Evolutionary conservation across 2,888 invertebrate species (phyloP).

Genomic region (Stomorhina lunata): DNA sequence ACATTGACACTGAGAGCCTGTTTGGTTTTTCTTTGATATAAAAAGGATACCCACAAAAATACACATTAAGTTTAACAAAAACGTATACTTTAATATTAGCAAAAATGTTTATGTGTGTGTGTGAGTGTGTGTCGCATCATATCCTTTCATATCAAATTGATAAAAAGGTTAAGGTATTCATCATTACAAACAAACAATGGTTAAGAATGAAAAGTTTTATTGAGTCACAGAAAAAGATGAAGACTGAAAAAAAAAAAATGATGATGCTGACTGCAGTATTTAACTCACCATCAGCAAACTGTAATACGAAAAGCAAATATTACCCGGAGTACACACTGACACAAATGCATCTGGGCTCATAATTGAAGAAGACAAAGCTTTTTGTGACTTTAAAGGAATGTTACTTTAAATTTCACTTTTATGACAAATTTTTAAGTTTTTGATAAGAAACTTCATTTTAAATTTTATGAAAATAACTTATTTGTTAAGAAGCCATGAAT

Average conservation of each 20-base stretch:
- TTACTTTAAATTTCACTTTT: too few relatives aligned
- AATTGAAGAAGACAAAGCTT: conserved; percentile 67
- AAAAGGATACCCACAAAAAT: conserved; percentile 43
- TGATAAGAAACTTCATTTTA: too few relatives aligned
- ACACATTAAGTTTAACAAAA: conserved; percentile 9
- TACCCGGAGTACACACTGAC: too few relatives aligned
- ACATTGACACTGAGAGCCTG: conserved; percentile 65
- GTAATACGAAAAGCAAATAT: conserved; percentile 76
- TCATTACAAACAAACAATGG: conserved; percentile 48
- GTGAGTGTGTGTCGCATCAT: too few relatives aligned
- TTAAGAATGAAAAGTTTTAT: conserved; percentile 49
- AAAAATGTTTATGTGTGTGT: neutral
- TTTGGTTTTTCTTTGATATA: conserved; percentile 44
- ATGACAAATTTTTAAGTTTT: too few relatives aligned
- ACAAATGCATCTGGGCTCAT: neutral
- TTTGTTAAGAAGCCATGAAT: too few relatives aligned
- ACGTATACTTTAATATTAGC: neutral
- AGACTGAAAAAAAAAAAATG: too few relatives aligned
- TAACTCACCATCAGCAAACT: conserved; percentile 44
- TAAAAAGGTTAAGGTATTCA: conserved; percentile 57
- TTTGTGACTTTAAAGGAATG: too few relatives aligned
- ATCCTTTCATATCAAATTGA: conserved; percentile 17
- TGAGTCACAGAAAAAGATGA: conserved; percentile 25
- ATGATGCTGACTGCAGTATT: neutral
- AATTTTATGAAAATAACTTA: too few relatives aligned